phyloP scores from a whole-genome alignment of 2,797 vertebrate species.

The Tauraco hartlaubi region DNA sequence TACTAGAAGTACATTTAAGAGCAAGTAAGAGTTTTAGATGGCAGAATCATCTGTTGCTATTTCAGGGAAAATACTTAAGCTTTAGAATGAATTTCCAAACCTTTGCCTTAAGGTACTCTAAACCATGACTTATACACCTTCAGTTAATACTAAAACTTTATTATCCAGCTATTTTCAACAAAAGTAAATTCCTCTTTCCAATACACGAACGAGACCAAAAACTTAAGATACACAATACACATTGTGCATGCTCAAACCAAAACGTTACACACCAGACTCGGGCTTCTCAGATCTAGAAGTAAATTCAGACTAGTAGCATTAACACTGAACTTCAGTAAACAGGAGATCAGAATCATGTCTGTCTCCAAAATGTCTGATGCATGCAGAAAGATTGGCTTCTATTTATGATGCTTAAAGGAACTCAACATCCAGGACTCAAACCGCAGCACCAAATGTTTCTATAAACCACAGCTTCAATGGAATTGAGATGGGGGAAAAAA shows the following conservation, averaged over 20 bases:
- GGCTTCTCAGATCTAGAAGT: not conserved
- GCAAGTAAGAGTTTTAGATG: not conserved
- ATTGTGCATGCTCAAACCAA: not conserved
- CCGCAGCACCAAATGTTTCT: not conserved
- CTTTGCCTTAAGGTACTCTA: not conserved
- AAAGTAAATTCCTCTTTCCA: not conserved
- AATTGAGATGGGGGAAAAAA: too few relatives aligned
- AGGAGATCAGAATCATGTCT: not conserved
- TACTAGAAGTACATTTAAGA: not conserved
- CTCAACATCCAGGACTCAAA: not conserved
- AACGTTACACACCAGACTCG: rapidly evolving
- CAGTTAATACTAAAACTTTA: not conserved
- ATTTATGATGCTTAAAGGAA: not conserved
- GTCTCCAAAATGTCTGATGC: not conserved
- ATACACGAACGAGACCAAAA: not conserved
- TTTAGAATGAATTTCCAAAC: not conserved
- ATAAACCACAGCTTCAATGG: not conserved
- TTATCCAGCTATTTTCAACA: not conserved
- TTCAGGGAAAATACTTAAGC: not conserved
- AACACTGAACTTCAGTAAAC: not conserved
- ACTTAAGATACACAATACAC: not conserved
- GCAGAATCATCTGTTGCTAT: not conserved
- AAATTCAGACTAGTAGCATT: not conserved
- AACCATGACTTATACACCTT: not conserved
- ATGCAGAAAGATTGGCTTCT: not conserved